A percentile compares a stretch with the other conserved stretches of the same genome.
These are phyloP conservation scores for Dynastes maya DNA, from an alignment of 2,888 invertebrate species.

Conservation along the genomic window DNA sequence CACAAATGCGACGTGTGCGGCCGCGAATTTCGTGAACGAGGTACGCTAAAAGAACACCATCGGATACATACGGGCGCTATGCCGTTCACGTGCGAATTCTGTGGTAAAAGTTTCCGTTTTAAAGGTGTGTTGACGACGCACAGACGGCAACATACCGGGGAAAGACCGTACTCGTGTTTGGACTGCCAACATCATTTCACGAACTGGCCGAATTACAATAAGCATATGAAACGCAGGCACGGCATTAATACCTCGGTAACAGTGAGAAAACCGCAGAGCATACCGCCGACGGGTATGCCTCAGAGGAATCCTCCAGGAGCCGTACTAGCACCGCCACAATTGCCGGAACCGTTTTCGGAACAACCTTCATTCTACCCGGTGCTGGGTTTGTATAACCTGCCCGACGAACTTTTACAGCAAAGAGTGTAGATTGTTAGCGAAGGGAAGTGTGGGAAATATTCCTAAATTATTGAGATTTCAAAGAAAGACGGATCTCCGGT, in stretches of 20 bases:
- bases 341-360: slow-evolving; percentile 56
- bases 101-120: slow-evolving; percentile 83
- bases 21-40: slow-evolving; percentile 78
- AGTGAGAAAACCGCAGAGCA: slow-evolving; percentile 68
- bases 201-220: slow-evolving; percentile 88
- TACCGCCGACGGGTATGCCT: slow-evolving; percentile 70
- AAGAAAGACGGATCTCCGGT: no score
- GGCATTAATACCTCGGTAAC: slow-evolving; percentile 72
- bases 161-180: slow-evolving; percentile 82
- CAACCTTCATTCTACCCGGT: slow-evolving; percentile 64
- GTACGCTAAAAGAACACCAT: slow-evolving; percentile 82
- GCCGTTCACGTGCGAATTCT: slow-evolving; percentile 84
- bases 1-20: slow-evolving; percentile 77
- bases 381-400: slow-evolving; percentile 66
- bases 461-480: not conserved
- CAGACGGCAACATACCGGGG: slow-evolving; percentile 80
- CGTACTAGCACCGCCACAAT: slow-evolving; percentile 64
- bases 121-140: slow-evolving; percentile 85
- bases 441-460: not conserved
- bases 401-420: slow-evolving; percentile 61
- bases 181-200: slow-evolving; percentile 84
- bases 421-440: slow-evolving; percentile 18
- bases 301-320: slow-evolving; percentile 69
- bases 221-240: slow-evolving; percentile 85
- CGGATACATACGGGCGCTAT: slow-evolving; percentile 85